phyloP scores from a whole-genome alignment of 1,140 invertebrate genomes.

The Drosophila arizonae region DNA sequence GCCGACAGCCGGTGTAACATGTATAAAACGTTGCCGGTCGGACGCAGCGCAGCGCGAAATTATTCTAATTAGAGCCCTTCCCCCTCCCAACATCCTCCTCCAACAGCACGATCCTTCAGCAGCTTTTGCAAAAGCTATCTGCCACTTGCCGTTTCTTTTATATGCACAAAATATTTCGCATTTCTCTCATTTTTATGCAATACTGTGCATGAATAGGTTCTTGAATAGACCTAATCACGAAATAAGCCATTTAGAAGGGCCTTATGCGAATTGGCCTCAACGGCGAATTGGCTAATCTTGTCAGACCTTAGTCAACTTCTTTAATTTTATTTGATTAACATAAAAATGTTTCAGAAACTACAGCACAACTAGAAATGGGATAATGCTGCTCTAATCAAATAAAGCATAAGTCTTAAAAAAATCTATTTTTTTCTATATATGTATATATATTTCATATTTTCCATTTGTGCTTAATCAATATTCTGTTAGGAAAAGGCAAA shows the following conservation, averaged over 20 bases:
- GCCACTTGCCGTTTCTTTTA: slow-evolving; percentile 17
- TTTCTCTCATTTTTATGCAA: slow-evolving; percentile 25
- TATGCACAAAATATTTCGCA: slow-evolving; percentile 28
- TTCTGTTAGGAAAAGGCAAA: too few species aligned
- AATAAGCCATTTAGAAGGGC: slow-evolving; percentile 6
- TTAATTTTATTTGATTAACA: too few species aligned
- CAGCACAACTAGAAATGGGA: too few species aligned
- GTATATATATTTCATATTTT: too few species aligned
- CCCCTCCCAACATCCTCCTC: background rate
- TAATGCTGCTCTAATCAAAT: too few species aligned
- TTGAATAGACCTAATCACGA: slow-evolving; percentile 37
- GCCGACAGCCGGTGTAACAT: slow-evolving; percentile 60
- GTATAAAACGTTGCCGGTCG: slow-evolving; percentile 43
- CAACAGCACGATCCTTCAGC: background rate
- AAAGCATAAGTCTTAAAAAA: too few species aligned
- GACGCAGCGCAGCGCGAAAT: slow-evolving; percentile 74
- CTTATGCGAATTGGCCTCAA: background rate
- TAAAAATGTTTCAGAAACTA: too few species aligned
- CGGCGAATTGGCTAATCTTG: background rate
- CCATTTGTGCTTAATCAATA: too few species aligned
- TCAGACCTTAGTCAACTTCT: background rate
- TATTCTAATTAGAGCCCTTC: slow-evolving; percentile 69
- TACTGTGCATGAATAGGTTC: slow-evolving; percentile 20
- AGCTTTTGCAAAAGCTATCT: slow-evolving; percentile 16
- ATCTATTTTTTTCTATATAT: too few species aligned